Base-by-base conservation (phyloP, 2,888 invertebrate species). In the Agonopterix alstromeriana region DNA sequence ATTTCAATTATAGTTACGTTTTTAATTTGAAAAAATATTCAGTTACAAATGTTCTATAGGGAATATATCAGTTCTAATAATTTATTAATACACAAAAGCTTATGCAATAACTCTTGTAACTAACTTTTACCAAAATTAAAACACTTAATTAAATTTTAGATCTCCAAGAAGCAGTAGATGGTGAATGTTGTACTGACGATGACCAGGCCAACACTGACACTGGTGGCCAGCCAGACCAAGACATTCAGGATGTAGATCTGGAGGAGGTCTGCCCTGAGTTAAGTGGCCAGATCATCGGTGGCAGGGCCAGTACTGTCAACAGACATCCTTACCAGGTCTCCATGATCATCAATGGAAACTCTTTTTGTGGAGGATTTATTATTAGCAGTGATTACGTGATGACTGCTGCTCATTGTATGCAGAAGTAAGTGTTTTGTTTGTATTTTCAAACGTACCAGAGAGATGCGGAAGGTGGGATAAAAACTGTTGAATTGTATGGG, bases 291-390 rank as follows among this genome's bases (percentile, higher is more conserved):
- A 88, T 88, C 42, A 86, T 88, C 7, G 88, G 88, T 0, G 88
- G 89, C 0, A 59, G 73, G 17, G 69, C 83, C 0, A 85, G 85
- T 27, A 81, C 85, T 0, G 76, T 89, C 8, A 73, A 68, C 43
- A 60, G 86, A 40, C 85, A 86, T 36, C 89, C 89, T 10, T 48
- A 77, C 52, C 83, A 84, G 57, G 88, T 82, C 51, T 84, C 86
- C 0, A 85, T 89, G 83, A 77, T 89, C 40, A 52, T 87, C 5
- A 88, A 89, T 49, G 77, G 84, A 0, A 88, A 83, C 63, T 82
- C 87, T 0, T 87, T 88, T 61, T 89, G 89, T 51, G 89, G 89
- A 10, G 89, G 89, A 0, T 87, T 88, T 56, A 82, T 89, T 49
- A 76, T 89, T 57, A 82, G 87, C 52, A 63, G 56, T 12, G 73